Evolutionary conservation across 1,140 invertebrate species (phyloP).

Genomic region (Scaptodrosophila lebanonensis): DNA sequence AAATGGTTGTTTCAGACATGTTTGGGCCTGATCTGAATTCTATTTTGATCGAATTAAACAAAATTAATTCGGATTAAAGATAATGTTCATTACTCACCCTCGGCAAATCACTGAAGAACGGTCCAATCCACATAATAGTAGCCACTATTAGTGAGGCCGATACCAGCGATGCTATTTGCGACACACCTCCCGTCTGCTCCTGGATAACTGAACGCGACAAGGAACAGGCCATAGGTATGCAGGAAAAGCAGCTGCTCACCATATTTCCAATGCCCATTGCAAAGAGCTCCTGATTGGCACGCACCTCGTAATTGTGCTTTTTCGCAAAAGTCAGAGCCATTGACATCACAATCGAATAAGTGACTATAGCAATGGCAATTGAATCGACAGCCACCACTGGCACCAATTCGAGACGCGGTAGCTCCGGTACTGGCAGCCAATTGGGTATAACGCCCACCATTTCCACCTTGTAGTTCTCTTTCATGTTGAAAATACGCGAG

Average conservation of each 20-base stretch:
- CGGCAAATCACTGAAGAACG: slow-evolving; percentile 89
- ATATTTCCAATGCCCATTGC: slow-evolving; percentile 88
- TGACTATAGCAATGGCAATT: slow-evolving; percentile 89
- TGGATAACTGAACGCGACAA: slow-evolving; percentile 90
- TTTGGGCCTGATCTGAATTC: too few species aligned
- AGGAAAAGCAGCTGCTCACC: slow-evolving; percentile 90
- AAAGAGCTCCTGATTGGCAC: slow-evolving; percentile 92
- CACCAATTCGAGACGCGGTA: slow-evolving; percentile 78
- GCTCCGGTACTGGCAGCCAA: slow-evolving; percentile 79
- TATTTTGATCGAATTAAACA: neutral
- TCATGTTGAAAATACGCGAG: slow-evolving; percentile 78
- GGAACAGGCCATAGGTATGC: slow-evolving; percentile 90
- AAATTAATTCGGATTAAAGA: neutral
- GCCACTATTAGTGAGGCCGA: slow-evolving; percentile 84
- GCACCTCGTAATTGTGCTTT: slow-evolving; percentile 91
- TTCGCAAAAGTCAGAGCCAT: slow-evolving; percentile 94
- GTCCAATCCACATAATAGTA: slow-evolving; percentile 89
- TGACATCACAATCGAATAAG: slow-evolving; percentile 94
- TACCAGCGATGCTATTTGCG: slow-evolving; percentile 87
- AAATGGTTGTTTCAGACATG: too few species aligned
- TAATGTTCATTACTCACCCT: slow-evolving; percentile 78
- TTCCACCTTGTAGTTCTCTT: slow-evolving; percentile 51
- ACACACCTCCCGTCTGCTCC: slow-evolving; percentile 86
- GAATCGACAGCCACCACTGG: slow-evolving; percentile 78
- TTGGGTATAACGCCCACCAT: slow-evolving; percentile 87